These are phyloP conservation scores for Nansenia antarctica DNA, from an alignment of 2,113 vertebrate species.

Conservation along the genomic window DNA sequence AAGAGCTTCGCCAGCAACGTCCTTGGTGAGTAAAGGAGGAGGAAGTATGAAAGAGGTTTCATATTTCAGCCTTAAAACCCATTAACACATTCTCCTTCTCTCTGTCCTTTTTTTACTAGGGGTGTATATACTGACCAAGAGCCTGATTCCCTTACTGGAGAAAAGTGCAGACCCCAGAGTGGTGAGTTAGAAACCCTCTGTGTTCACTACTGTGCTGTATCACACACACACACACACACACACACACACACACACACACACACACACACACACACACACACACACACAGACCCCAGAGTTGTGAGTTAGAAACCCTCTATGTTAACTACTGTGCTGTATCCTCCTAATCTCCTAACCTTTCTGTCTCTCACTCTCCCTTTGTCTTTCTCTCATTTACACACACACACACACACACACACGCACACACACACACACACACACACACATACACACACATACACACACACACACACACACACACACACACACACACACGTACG, in stretches of 20 bases:
- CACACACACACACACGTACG: too few relatives aligned
- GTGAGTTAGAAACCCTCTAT: conserved; percentile 56
- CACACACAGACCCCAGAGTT: too few relatives aligned
- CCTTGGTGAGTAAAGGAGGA: conserved; percentile 63
- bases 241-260: too few relatives aligned
- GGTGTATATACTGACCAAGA: conserved; percentile 77
- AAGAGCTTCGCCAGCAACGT: conserved; percentile 79
- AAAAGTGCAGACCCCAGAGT: conserved; percentile 78
- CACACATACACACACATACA: too few relatives aligned
- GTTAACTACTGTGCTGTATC: neutral
- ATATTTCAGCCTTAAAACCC: neutral
- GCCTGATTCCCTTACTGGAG: conserved; percentile 76
- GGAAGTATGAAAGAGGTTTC: neutral
- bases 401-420: too few relatives aligned
- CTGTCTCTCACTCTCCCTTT: neutral
- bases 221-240: neutral
- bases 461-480: too few relatives aligned
- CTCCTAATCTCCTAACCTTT: neutral
- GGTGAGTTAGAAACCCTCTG: conserved; percentile 60
- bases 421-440: too few relatives aligned
- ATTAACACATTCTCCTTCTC: neutral
- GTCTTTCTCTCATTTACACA: too few relatives aligned
- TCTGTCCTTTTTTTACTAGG: conserved; percentile 45
- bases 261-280: too few relatives aligned
- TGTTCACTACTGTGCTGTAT: neutral